Base-by-base conservation (phyloP, 2,888 invertebrate species). In the Cephus pygmeus region DNA sequence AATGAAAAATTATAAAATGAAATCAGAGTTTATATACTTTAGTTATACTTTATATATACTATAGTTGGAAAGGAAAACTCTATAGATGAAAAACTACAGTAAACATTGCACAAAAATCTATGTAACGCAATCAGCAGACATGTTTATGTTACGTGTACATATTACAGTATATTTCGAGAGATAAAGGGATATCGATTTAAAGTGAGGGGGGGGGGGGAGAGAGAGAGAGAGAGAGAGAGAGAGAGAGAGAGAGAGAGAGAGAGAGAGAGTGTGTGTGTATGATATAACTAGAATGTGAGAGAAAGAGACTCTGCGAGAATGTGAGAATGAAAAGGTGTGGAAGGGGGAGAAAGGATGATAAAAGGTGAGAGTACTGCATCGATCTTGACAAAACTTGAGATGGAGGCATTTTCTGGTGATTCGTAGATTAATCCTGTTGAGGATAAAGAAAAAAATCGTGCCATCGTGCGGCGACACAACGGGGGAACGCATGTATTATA, bases 21-120 rank as follows among this genome's bases (percentile, higher is more conserved):
- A 87, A 88, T 88, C 87, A 90, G 89, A 90, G 88, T 90, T 88
- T 89, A 89, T 89, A 88, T 89, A 88, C 86, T 87, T 88, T 89
- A 90, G 88, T 89, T 89, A 88, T 87, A 87, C 87, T 88, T 85
- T 87, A 88, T 86, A 89, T 85, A 84, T 85, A 82, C 76, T 83
- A 81, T 82, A 82, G 79, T 81, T 79, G 78, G 80, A 75, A 81
- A 83, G 80, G 73, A 79, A 81, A 85, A 75, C 82, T 86, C 84
- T 85, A 85, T 83, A 82, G 80, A 79, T 69, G 76, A 83, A 76
- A 77, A 87, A 84, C 80, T 87, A 84, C 84, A 86, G 86, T 87
- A 85, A 86, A 86, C 83, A 84, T 88, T 84, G 88, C 88, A 90
- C 88, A 90, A 88, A 88, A 74, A 88, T 86, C 82, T 87, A 85